Base-by-base conservation (phyloP, 2,888 invertebrate genomes). In the Tetragonisca angustula region DNA sequence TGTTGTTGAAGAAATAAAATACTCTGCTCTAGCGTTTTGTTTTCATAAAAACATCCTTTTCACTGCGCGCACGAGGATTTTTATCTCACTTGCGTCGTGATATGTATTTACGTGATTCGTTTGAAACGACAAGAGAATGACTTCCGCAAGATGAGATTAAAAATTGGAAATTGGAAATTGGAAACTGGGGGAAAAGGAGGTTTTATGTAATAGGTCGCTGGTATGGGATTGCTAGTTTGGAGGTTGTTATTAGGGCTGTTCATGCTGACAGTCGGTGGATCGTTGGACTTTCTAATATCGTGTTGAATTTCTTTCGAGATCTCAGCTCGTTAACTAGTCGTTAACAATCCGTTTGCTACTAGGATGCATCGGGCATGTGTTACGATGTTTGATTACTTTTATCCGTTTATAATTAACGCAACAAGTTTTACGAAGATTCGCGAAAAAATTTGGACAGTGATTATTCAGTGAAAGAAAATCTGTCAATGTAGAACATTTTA, bases 261-360 rank as follows among this genome's bases (percentile, higher is more conserved):
- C 27, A 27, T 19, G 27, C 67, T 49, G 49, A 19, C 50, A 19
- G 50, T 43, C 24, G 17, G 24, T 27, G 13, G 19, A 21, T 68
- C 68, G 27, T 19, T 24, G n/a, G 1, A 52, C 68, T 52, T 68
- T 68, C 68, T 68, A 68, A 68, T 68, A 50, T 21, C 19, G 13
- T 52, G 6, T 27, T 27, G 27, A 13, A 43, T 65, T 17, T 65
- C 21, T n/a, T 36, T 65, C n/a, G 21, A 43, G n/a, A 43, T 43
- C 15, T 64, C 19, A 19, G 36, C 32, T 64, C 64, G 32, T 36
- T 36, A 64, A 64, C 32, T 5, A 21, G 5, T 64, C 21, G 32
- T 67, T 49, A 24, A 67, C 49, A 19, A 49, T 49, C n/a, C 52
- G 32, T 36, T 64, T 36, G 32, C 36, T 32, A 2, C 5, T 43